These are phyloP conservation scores for Siniperca chuatsi DNA, from an alignment of 2,113 vertebrate genomes.

Conservation along the genomic window DNA sequence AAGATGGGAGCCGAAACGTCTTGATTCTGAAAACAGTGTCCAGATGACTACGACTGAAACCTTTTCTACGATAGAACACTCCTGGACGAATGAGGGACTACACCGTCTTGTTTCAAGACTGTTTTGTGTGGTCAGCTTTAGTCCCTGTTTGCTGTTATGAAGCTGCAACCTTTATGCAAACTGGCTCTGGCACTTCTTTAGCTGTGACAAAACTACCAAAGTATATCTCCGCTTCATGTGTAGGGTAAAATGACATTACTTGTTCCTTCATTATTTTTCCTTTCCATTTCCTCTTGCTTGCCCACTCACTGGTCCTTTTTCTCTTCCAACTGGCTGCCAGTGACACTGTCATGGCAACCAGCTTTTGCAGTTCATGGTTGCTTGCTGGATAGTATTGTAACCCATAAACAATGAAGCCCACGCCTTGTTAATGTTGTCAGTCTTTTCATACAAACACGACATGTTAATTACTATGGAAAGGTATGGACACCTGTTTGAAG, in stretches of 20 bases:
- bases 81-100: too few relatives aligned
- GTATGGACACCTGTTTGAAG: not conserved
- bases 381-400: not conserved
- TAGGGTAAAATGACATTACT: conserved; percentile 30
- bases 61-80: too few relatives aligned
- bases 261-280: conserved; percentile 48
- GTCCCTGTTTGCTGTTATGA: not conserved
- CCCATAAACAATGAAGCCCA: not conserved
- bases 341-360: conserved; percentile 73
- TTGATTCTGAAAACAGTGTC: too few relatives aligned
- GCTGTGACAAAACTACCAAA: conserved; percentile 12
- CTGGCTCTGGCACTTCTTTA: conserved; percentile 5
- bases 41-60: too few relatives aligned
- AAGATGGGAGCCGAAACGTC: too few relatives aligned
- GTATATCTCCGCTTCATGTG: not conserved
- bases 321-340: not conserved
- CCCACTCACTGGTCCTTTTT: not conserved
- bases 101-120: not conserved
- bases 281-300: conserved; percentile 46
- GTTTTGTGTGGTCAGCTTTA: not conserved
- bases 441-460: not conserved
- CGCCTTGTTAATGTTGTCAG: not conserved
- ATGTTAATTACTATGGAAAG: not conserved
- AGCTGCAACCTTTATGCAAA: conserved; percentile 23
- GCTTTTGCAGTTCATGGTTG: conserved; percentile 26